These are phyloP conservation scores for Callionymus lyra DNA, from an alignment of 2,113 vertebrate species.

Conservation along the genomic window DNA sequence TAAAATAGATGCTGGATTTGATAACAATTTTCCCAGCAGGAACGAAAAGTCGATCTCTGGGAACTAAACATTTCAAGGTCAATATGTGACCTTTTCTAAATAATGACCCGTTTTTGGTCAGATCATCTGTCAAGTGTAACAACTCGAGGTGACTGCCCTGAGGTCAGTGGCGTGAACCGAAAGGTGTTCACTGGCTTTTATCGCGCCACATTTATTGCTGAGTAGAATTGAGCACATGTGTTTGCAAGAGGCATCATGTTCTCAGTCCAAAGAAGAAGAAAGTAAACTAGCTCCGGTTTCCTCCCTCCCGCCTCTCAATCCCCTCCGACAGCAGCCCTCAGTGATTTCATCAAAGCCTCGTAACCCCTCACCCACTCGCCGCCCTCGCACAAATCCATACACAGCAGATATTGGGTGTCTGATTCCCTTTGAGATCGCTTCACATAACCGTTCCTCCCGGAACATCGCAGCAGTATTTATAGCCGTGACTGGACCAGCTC, in stretches of 20 bases:
- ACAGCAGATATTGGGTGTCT: constrained; percentile 53
- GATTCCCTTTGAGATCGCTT: constrained; percentile 56
- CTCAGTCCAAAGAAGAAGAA: constrained; percentile 12
- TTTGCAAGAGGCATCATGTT: neutral
- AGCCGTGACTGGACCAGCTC: constrained; percentile 47
- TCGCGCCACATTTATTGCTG: no score
- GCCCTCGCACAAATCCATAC: constrained; percentile 50
- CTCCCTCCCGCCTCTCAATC: constrained; percentile 26
- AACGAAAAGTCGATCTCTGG: no score
- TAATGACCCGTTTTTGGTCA: no score
- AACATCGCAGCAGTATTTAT: constrained; percentile 57
- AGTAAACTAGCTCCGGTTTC: constrained; percentile 22
- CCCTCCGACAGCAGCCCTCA: constrained; percentile 17
- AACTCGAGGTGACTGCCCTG: no score
- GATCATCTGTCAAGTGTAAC: no score
- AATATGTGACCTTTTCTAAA: no score
- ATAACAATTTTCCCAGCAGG: no score
- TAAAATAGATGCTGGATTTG: no score
- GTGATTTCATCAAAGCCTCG: constrained; percentile 28
- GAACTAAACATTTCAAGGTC: no score
- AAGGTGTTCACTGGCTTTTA: no score
- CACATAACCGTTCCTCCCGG: constrained; percentile 49
- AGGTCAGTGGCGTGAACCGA: no score
- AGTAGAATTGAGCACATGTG: neutral
- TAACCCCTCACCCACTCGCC: constrained; percentile 48